Conservation (phyloP, 2,888 invertebrate species). For the Tipula helvola region DNA sequence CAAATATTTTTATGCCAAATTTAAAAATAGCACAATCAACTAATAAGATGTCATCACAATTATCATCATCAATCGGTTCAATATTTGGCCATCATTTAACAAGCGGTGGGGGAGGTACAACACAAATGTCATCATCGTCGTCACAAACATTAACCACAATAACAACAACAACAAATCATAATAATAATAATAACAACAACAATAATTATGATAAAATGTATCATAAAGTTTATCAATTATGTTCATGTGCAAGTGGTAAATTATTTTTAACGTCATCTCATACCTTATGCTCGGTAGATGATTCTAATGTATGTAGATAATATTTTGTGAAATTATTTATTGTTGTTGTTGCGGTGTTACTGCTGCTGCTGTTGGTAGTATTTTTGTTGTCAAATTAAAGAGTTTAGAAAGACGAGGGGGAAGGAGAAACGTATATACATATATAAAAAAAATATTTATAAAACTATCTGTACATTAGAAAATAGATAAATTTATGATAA, state of each 20-base stretch:
- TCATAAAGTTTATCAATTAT: slow-evolving; percentile 67
- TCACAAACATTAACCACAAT: background rate
- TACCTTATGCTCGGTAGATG: slow-evolving; percentile 51
- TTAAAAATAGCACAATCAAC: slow-evolving; percentile 41
- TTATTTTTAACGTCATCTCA: slow-evolving; percentile 75
- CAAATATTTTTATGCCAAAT: slow-evolving; percentile 46
- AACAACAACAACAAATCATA: background rate
- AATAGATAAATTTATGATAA: background rate
- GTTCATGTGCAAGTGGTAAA: slow-evolving; percentile 82
- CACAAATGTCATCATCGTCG: slow-evolving; percentile 24
- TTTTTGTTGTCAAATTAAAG: background rate
- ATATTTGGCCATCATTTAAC: slow-evolving; percentile 6
- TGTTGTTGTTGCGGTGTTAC: background rate
- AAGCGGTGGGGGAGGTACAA: slow-evolving; percentile 24
- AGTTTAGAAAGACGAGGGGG: background rate
- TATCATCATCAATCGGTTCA: slow-evolving; percentile 29
- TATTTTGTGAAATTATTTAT: slow-evolving; percentile 14
- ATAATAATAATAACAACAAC: background rate
- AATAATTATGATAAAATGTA: slow-evolving; percentile 7
- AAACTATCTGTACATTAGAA: background rate
- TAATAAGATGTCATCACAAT: slow-evolving; percentile 30
- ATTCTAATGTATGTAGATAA: slow-evolving; percentile 35
- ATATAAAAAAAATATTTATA: background rate
- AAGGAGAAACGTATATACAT: background rate
- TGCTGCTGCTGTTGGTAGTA: background rate